These are phyloP conservation scores for Pterostichus niger DNA, from an alignment of 2,888 invertebrate genomes.

Conservation along the genomic window DNA sequence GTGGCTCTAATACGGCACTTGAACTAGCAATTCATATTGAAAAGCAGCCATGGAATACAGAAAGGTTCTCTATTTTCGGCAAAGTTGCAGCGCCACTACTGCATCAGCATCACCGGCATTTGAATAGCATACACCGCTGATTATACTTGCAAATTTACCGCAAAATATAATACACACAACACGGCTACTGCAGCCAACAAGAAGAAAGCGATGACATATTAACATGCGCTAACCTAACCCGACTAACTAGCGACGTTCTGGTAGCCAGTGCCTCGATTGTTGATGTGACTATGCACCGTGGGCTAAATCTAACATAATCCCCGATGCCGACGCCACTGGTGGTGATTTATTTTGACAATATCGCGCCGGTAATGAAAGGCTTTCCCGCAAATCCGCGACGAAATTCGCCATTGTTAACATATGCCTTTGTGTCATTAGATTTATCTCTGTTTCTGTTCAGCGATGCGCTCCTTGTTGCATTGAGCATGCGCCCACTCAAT, in stretches of 20 bases:
- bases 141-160: conserved; percentile 44
- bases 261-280: background rate
- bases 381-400: conserved; percentile 43
- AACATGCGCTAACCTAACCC: conserved; percentile 24
- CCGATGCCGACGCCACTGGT: background rate
- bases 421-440: conserved; percentile 60
- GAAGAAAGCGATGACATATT: conserved; percentile 48
- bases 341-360: conserved; percentile 45
- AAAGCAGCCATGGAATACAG: background rate
- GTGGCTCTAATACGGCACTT: conserved; percentile 10
- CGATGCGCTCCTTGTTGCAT: conserved; percentile 3
- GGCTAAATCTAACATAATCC: conserved; percentile 1
- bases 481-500: conserved; percentile 2
- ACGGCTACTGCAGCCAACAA: conserved; percentile 15
- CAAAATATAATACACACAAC: conserved; percentile 40
- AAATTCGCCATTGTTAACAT: conserved; percentile 61
- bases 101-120: conserved; percentile 11
- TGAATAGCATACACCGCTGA: conserved; percentile 43
- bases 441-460: conserved; percentile 24
- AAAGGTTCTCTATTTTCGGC: conserved; percentile 21
- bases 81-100: conserved; percentile 18
- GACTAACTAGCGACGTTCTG: background rate
- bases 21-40: conserved; percentile 38
- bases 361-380: conserved; percentile 34
- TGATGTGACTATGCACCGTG: background rate